Evolutionary conservation across 2,797 vertebrate species (phyloP), one percentile per base, ranked within the genome.

Genomic region (Champsocephalus esox): DNA sequence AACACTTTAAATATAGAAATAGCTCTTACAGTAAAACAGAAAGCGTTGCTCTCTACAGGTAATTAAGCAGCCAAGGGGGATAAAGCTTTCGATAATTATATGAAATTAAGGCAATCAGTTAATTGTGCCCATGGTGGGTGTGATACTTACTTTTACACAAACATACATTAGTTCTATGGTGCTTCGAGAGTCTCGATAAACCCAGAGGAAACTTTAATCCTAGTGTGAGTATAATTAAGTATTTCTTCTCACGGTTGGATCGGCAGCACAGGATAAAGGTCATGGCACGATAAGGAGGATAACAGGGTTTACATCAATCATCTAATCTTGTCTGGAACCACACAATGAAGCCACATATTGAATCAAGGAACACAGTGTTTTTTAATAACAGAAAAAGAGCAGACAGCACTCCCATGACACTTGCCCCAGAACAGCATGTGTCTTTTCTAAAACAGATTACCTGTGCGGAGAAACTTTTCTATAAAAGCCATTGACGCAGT

Each of bases 401-500:
- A 41, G 56, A 51, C 28, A 75, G 75, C 73, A 73, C 34, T 38
- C 34, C 34, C 34, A 38, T 38, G 34, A 2, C 55, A 48, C 55
- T 74, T 46, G 41, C 61, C 67, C 67, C 69, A 51, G 48, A 64
- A 81, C 59, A 77, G 60, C 57, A 19, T 50, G 65, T 57, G 73
- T 76, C 57, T 80, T 61, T 58, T 77, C 57, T 66, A 24, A 77
- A 91, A 85, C 65, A 74, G 85, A 87, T 88, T 80, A 87, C 77
- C 58, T 76, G 75, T 67, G 71, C 68, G 82, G 82, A 82, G 82
- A 82, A 63, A 82, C 82, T 56, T 69, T 70, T 14, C 62, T 87
- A 68, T 75, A 78, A 81, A 87, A 88, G 87, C 85, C 86, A 88
- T 88, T 24, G 82, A 89, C 89, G 88, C 54, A 1, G 76, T 72